Evolutionary conservation across 2,113 vertebrate species (phyloP).

Genomic region (Pantherophis guttatus): DNA sequence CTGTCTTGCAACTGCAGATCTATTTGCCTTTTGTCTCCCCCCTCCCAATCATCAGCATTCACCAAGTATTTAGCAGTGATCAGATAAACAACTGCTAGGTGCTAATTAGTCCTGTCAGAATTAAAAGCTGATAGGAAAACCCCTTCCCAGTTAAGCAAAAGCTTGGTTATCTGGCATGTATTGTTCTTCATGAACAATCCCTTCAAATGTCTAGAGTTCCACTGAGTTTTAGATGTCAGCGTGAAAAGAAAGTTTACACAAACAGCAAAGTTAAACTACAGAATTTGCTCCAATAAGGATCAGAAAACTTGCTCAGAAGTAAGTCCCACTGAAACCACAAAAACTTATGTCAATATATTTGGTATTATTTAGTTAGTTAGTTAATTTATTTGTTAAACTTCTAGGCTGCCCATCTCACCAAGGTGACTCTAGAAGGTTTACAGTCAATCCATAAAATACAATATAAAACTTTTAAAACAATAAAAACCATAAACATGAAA

Average conservation of each 20-base stretch:
- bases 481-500: neutral
- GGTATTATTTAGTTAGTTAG: neutral
- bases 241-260: slow-evolving; percentile 16
- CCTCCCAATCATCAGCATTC: neutral
- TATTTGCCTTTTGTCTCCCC: neutral
- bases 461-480: neutral
- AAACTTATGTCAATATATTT: neutral
- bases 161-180: slow-evolving; percentile 6
- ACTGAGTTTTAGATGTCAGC: neutral
- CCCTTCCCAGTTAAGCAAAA: neutral
- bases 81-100: slow-evolving; percentile 25
- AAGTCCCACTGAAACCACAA: neutral
- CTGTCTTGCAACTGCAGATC: neutral
- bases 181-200: slow-evolving; percentile 16
- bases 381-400: neutral
- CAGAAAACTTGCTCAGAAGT: neutral
- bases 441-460: neutral
- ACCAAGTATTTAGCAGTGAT: slow-evolving; percentile 25
- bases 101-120: slow-evolving; percentile 29
- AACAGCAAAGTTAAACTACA: rapidly evolving
- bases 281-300: neutral
- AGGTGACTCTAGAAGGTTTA: neutral
- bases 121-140: slow-evolving; percentile 24
- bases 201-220: neutral
- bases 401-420: neutral